Conservation (phyloP, 2,797 vertebrate genomes). For the Notamacropus eugenii region DNA sequence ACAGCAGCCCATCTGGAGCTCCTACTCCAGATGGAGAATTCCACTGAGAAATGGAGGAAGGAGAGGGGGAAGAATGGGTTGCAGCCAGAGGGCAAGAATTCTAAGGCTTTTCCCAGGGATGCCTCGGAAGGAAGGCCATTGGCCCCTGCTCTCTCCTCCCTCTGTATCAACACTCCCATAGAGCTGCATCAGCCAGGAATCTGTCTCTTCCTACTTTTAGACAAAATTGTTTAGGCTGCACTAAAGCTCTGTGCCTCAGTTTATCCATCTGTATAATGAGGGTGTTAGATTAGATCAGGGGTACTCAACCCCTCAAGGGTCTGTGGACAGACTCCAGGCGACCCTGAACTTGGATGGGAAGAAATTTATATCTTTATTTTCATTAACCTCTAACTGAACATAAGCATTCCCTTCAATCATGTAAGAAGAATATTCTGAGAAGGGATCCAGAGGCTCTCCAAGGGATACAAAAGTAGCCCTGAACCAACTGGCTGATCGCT, state of each 20-base stretch:
- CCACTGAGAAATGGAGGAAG: neutral
- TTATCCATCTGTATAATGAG: neutral
- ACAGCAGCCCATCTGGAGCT: neutral
- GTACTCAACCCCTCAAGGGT: neutral
- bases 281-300: neutral
- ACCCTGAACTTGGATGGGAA: neutral
- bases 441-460: neutral
- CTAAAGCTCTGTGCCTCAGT: neutral
- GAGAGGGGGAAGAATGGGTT: neutral
- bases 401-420: neutral
- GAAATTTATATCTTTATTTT: neutral
- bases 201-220: neutral
- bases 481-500: neutral
- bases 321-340: neutral
- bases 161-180: neutral
- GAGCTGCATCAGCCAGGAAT: neutral
- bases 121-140: neutral
- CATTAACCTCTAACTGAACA: neutral
- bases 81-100: slow-evolving; percentile 1
- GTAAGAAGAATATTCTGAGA: neutral
- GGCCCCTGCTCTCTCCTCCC: neutral
- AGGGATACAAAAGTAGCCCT: neutral
- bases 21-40: neutral
- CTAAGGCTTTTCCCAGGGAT: neutral
- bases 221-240: neutral